Evolutionary conservation across 2,888 invertebrate species (phyloP).

Genomic region (Parnassius mnemosyne): DNA sequence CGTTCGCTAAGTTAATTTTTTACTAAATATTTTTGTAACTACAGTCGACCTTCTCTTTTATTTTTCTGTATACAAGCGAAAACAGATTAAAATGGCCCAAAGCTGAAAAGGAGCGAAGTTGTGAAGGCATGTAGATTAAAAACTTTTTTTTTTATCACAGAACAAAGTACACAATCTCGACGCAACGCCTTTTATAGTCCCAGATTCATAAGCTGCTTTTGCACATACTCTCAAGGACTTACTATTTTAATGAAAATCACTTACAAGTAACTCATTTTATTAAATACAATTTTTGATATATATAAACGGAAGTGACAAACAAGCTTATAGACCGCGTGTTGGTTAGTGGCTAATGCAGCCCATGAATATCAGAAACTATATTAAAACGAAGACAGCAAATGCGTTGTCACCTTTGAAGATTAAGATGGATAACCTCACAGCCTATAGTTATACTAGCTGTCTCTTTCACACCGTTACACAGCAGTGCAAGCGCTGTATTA

Average conservation of each 20-base stretch:
- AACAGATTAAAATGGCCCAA: slow-evolving; percentile 73
- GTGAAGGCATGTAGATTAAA: slow-evolving; percentile 74
- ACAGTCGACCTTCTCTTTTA: slow-evolving; percentile 34
- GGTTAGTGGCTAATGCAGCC: too few relatives aligned
- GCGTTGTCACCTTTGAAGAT: too few relatives aligned
- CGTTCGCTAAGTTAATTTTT: slow-evolving; percentile 44
- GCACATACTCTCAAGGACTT: slow-evolving; percentile 20
- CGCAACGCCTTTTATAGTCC: slow-evolving; percentile 33
- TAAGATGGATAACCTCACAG: too few relatives aligned
- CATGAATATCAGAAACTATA: too few relatives aligned
- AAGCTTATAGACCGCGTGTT: too few relatives aligned
- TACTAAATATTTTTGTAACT: slow-evolving; percentile 51
- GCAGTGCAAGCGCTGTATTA: too few relatives aligned
- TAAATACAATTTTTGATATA: too few relatives aligned
- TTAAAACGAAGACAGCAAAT: too few relatives aligned
- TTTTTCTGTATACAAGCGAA: slow-evolving; percentile 55
- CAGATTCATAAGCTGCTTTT: slow-evolving; percentile 22
- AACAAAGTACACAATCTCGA: slow-evolving; percentile 54
- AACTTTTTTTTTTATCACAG: slow-evolving; percentile 42
- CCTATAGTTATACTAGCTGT: too few relatives aligned
- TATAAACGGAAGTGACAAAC: too few relatives aligned
- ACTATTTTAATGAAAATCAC: slow-evolving; percentile 15
- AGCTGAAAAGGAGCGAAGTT: slow-evolving; percentile 56
- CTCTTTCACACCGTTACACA: too few relatives aligned
- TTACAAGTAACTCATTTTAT: background rate